phyloP scores from a whole-genome alignment of 2,113 vertebrate genomes.

The Cyprinodon brontotheroides region DNA sequence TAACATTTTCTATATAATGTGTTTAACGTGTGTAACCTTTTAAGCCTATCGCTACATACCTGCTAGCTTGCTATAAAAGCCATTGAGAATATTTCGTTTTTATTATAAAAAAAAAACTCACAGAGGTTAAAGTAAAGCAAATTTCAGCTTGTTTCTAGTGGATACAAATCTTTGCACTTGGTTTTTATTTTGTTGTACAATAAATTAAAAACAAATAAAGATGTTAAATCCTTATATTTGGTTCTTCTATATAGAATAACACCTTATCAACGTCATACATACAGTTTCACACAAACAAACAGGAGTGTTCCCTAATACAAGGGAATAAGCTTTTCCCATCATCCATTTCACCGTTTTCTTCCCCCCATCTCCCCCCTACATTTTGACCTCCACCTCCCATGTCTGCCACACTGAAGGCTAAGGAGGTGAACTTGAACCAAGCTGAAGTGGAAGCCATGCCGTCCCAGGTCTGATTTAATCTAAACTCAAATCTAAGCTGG shows the following conservation, averaged over 20 bases:
- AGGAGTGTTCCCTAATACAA: constrained; percentile 8
- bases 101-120: background rate
- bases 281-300: constrained; percentile 10
- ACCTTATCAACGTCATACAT: constrained; percentile 4
- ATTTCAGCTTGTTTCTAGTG: background rate
- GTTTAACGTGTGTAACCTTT: background rate
- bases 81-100: background rate
- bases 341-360: constrained; percentile 80
- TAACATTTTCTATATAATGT: background rate
- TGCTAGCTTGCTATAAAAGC: background rate
- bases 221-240: background rate
- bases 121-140: no score
- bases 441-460: constrained; percentile 62
- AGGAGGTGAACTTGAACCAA: constrained; percentile 77
- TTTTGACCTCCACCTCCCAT: constrained; percentile 75
- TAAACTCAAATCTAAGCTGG: background rate
- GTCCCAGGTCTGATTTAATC: constrained; percentile 79
- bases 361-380: constrained; percentile 39
- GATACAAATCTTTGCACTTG: background rate
- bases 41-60: background rate
- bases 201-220: background rate
- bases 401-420: constrained; percentile 76
- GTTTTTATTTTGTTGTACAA: constrained; percentile 1
- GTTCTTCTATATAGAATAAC: background rate
- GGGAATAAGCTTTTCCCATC: constrained; percentile 73